phyloP scores from a whole-genome alignment of 2,113 vertebrate species.

The Bagarius yarrelli region DNA sequence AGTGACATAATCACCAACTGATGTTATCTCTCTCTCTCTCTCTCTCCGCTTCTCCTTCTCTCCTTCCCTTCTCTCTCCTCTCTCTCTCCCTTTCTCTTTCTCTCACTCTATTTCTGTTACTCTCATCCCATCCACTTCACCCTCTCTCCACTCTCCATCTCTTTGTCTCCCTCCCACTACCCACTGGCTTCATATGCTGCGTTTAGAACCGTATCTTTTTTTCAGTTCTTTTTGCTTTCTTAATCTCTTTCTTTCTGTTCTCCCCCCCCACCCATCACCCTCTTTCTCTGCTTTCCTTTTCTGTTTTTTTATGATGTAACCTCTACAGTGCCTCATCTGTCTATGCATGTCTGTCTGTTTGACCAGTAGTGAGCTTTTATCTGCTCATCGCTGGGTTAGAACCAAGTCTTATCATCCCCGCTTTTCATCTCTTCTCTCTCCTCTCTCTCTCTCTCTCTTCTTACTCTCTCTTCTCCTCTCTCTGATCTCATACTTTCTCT shows the following conservation, averaged over 20 bases:
- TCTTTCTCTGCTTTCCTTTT: not conserved
- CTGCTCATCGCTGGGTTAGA: constrained; percentile 9
- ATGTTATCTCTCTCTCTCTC: too few species aligned
- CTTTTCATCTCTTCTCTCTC: not conserved
- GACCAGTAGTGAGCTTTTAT: constrained; percentile 14
- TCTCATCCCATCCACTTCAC: constrained; percentile 11
- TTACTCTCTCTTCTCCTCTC: too few species aligned
- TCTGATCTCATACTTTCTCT: too few species aligned
- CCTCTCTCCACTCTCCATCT: constrained; percentile 4
- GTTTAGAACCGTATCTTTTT: not conserved
- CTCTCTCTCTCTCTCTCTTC: not conserved
- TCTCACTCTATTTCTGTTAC: constrained; percentile 51
- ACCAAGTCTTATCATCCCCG: not conserved
- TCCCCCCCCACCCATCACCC: not conserved
- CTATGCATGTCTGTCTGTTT: constrained; percentile 5
- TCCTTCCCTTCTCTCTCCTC: constrained; percentile 49
- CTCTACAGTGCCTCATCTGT: constrained; percentile 2
- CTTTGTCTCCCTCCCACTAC: not conserved
- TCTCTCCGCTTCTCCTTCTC: too few species aligned
- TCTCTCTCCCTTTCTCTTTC: constrained; percentile 41
- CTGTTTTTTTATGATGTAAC: not conserved
- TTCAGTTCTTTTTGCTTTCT: not conserved
- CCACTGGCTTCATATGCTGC: constrained; percentile 2
- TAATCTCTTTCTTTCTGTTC: not conserved
- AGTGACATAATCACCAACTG: too few species aligned